Conservation (phyloP, 2,888 invertebrate genomes). For the Pandemis heparana region DNA sequence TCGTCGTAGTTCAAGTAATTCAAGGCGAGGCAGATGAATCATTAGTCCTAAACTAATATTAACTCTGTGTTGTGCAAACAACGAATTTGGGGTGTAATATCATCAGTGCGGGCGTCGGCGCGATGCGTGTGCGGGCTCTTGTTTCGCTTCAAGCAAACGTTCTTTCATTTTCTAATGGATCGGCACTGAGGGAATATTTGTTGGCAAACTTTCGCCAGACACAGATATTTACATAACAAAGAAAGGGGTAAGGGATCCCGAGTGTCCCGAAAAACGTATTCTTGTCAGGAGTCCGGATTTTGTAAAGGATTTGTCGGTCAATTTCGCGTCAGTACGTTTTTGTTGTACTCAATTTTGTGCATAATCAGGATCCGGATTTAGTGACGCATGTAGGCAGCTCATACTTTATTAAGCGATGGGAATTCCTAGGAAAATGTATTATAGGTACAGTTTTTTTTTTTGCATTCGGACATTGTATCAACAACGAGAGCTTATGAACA, state of each 20-base stretch:
- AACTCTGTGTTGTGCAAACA: conserved; percentile 68
- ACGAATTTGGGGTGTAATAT: conserved; percentile 65
- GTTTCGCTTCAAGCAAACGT: conserved; percentile 69
- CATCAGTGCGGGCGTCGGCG: conserved; percentile 51
- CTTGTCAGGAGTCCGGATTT: conserved; percentile 72
- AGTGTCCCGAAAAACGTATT: conserved; percentile 72
- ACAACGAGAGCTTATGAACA: background rate
- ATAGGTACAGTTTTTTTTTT: background rate
- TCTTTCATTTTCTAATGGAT: conserved; percentile 83
- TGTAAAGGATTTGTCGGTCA: conserved; percentile 75
- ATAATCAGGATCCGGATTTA: conserved; percentile 59
- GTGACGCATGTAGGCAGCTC: conserved; percentile 54
- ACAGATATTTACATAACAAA: conserved; percentile 81
- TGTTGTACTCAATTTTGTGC: conserved; percentile 63
- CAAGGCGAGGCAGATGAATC: conserved; percentile 70
- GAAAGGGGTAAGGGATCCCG: conserved; percentile 70
- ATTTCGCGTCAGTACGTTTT: conserved; percentile 68
- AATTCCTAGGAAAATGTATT: conserved; percentile 53
- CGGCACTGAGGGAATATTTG: conserved; percentile 72
- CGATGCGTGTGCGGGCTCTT: conserved; percentile 53
- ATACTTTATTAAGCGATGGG: conserved; percentile 58
- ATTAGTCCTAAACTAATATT: conserved; percentile 80
- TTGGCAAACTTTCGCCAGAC: conserved; percentile 73
- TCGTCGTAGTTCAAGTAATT: conserved; percentile 58
- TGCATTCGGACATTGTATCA: no score